These are phyloP conservation scores for Laticauda laticaudata DNA, from an alignment of 2,113 vertebrate species.

Conservation along the genomic window DNA sequence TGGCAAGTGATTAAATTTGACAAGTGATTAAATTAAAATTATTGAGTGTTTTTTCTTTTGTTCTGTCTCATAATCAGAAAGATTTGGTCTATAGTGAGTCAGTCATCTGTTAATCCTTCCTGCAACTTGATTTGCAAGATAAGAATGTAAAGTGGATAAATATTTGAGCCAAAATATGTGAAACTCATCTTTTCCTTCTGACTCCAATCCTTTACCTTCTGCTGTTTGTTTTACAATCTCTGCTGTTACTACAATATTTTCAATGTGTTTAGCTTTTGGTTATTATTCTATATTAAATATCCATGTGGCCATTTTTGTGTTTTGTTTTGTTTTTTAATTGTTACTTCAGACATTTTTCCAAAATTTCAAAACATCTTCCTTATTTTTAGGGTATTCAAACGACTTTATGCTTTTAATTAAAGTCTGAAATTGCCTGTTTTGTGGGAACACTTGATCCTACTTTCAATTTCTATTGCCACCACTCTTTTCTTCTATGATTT, in stretches of 20 bases:
- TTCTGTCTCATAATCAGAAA: not conserved
- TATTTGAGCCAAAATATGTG: not conserved
- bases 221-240: not conserved
- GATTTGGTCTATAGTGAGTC: not conserved
- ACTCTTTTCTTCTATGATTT: not conserved
- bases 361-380: not conserved
- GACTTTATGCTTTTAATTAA: not conserved
- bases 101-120: not conserved
- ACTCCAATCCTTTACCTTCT: not conserved
- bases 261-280: not conserved
- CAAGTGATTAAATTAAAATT: not conserved
- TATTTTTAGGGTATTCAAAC: not conserved
- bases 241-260: not conserved
- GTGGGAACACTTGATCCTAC: not conserved
- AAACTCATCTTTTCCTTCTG: not conserved
- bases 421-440: not conserved
- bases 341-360: not conserved
- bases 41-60: not conserved
- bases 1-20: not conserved
- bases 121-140: not conserved
- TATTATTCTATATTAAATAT: not conserved
- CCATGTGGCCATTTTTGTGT: not conserved
- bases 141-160: not conserved
- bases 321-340: not conserved
- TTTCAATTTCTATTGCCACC: not conserved